A percentile compares a stretch with the other conserved stretches of the same genome.
Conservation (phyloP, 1,140 invertebrate genomes). For the Capitella teleta region DNA sequence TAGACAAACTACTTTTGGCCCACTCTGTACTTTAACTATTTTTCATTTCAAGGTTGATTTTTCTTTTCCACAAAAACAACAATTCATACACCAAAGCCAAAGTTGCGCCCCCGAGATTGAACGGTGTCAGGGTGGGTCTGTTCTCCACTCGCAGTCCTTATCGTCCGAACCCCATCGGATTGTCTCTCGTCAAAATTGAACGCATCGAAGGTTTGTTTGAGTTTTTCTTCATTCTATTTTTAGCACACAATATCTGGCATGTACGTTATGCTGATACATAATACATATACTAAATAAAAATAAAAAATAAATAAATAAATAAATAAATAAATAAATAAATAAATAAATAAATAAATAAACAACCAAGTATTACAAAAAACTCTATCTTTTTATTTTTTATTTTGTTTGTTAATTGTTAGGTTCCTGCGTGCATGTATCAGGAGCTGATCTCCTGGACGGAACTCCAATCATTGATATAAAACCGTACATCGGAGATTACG, state of each 20-base stretch:
- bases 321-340: too few relatives aligned
- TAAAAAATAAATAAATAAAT: neutral
- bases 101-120: constrained; percentile 74
- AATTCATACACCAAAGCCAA: constrained; percentile 53
- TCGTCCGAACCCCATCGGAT: constrained; percentile 74
- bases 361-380: neutral
- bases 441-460: constrained; percentile 79
- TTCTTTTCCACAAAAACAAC: constrained; percentile 73
- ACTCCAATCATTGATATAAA: constrained; percentile 87
- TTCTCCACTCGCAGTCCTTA: constrained; percentile 83
- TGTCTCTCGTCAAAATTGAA: constrained; percentile 77
- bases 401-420: constrained; percentile 41
- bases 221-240: neutral
- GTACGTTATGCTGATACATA: neutral
- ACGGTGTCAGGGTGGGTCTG: constrained; percentile 67
- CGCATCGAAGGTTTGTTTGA: constrained; percentile 56
- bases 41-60: constrained; percentile 61
- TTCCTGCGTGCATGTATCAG: constrained; percentile 59
- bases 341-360: neutral
- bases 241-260: neutral
- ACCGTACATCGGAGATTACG: constrained; percentile 85
- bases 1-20: too few relatives aligned
- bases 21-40: constrained; percentile 8
- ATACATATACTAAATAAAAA: neutral
- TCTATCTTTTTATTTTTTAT: neutral